Conservation (phyloP, 2,888 invertebrate genomes). For the Diplazon laetatorius region DNA sequence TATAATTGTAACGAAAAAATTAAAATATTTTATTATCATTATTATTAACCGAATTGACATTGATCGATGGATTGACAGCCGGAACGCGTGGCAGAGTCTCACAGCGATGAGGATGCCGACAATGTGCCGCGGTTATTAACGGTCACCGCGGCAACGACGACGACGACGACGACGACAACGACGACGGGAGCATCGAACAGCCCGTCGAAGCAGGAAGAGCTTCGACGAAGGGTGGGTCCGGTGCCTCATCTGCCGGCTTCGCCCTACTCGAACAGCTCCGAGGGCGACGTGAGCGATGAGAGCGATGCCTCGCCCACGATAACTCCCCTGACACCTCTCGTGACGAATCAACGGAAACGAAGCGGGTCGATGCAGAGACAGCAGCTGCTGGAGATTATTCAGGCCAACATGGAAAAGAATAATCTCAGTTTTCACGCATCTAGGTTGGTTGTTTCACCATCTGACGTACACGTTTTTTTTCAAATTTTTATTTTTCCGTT, state of each 20-base stretch:
- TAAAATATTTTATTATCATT: too few species aligned
- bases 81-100: constrained; percentile 83
- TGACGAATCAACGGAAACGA: constrained; percentile 84
- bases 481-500: not conserved
- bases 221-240: constrained; percentile 78
- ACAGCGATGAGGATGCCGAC: constrained; percentile 80
- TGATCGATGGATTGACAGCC: constrained; percentile 75
- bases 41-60: not conserved
- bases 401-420: constrained; percentile 96
- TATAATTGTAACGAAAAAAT: too few species aligned
- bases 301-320: constrained; percentile 77
- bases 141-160: constrained; percentile 76
- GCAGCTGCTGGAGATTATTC: constrained; percentile 93
- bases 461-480: not conserved
- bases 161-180: constrained; percentile 76
- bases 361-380: constrained; percentile 91
- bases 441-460: constrained; percentile 84
- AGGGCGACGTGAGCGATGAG: constrained; percentile 80
- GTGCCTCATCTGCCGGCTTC: constrained; percentile 79
- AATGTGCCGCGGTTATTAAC: constrained; percentile 72
- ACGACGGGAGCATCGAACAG: constrained; percentile 68
- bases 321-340: constrained; percentile 80
- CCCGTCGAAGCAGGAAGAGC: constrained; percentile 79
- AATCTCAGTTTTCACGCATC: constrained; percentile 92
- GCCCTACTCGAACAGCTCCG: constrained; percentile 80